Evolutionary conservation across 2,113 vertebrate genomes (phyloP).

Genomic region (Alethe diademata): DNA sequence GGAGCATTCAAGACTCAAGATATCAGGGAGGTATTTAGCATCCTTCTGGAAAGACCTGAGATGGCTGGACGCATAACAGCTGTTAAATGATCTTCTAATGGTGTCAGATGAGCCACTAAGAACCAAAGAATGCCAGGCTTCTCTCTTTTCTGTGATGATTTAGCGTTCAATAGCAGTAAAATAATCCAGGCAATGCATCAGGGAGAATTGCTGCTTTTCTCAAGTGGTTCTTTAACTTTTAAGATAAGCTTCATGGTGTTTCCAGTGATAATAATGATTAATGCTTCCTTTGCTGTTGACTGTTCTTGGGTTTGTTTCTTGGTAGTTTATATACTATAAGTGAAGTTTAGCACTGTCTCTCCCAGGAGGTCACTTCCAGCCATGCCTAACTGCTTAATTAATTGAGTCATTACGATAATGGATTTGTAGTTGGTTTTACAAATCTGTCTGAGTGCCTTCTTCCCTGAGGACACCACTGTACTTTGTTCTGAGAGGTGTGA

Average conservation of each 20-base stretch:
- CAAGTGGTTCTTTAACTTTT: not conserved
- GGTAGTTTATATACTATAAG: not conserved
- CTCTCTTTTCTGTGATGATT: not conserved
- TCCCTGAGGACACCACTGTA: not conserved
- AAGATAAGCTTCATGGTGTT: conserved; percentile 3
- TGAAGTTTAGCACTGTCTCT: not conserved
- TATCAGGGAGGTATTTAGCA: not conserved
- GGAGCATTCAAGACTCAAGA: not conserved
- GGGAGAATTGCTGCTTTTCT: not conserved
- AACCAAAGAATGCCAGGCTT: not conserved
- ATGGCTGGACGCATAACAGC: not conserved
- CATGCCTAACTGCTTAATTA: conserved; percentile 10
- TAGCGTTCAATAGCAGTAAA: not conserved
- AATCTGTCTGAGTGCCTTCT: not conserved
- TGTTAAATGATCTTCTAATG: not conserved
- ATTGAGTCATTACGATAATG: not conserved
- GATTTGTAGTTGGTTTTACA: not conserved
- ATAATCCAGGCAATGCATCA: not conserved
- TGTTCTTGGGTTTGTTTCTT: not conserved
- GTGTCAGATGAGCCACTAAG: not conserved
- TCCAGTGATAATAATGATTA: not conserved
- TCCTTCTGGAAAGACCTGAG: not conserved
- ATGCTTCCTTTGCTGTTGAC: not conserved
- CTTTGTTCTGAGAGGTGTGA: not conserved
- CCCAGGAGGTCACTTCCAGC: not conserved